Evolutionary conservation across 2,888 invertebrate species (phyloP).

Genomic region (Euplexia lucipara): DNA sequence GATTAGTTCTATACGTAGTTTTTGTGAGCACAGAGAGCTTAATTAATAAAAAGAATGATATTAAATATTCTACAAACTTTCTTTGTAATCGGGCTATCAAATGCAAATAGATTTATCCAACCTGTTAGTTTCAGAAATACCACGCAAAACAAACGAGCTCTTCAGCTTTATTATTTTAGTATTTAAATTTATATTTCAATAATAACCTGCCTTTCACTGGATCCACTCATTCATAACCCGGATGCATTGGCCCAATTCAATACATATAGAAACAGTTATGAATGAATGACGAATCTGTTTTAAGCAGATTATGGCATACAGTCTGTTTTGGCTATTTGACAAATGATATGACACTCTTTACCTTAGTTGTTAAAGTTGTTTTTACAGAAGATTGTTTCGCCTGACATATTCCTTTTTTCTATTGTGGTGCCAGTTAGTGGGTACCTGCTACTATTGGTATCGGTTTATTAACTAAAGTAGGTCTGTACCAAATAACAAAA

Average conservation of each 20-base stretch:
- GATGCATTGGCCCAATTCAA: not conserved
- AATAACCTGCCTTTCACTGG: slow-evolving; percentile 17
- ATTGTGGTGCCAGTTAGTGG: too few species aligned
- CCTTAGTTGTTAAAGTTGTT: not conserved
- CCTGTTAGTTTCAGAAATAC: too few species aligned
- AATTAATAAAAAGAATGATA: too few species aligned
- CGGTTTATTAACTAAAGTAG: not conserved
- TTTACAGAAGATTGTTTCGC: not conserved
- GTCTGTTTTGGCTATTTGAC: slow-evolving; percentile 2
- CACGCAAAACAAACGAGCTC: too few species aligned
- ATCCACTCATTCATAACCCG: slow-evolving; percentile 7
- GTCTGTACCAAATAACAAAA: too few species aligned
- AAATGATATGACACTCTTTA: not conserved
- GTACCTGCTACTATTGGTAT: not conserved
- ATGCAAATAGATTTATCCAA: too few species aligned
- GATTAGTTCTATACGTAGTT: slow-evolving; percentile 7
- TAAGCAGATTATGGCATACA: slow-evolving; percentile 21
- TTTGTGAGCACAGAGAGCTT: not conserved
- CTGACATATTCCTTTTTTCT: not conserved
- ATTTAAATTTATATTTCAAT: too few species aligned
- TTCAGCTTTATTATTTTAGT: too few species aligned
- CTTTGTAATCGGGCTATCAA: too few species aligned
- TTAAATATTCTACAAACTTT: too few species aligned
- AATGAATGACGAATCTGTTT: slow-evolving; percentile 19
- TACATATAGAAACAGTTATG: not conserved